Evolutionary conservation across 1,140 invertebrate species (phyloP).

Genomic region (Meloidogyne floridensis): DNA sequence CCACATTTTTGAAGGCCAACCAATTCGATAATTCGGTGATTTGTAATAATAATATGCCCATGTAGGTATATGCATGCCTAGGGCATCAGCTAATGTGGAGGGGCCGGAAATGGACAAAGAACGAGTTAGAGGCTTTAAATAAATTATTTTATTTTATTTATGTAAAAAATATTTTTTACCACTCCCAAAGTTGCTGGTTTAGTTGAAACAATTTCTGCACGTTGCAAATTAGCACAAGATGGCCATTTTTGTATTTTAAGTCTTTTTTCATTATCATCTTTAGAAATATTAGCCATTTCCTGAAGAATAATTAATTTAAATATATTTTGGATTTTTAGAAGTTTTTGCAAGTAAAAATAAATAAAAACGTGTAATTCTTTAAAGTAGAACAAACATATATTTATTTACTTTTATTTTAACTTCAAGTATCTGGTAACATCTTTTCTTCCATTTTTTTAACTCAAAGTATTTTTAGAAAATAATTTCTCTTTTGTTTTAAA

Average conservation of each 20-base stretch:
- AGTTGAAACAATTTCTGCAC: neutral
- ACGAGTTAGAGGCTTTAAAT: neutral
- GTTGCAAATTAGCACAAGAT: neutral
- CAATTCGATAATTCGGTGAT: constrained; percentile 7
- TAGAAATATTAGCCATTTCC: neutral
- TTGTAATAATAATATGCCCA: constrained; percentile 26
- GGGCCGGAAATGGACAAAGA: neutral
- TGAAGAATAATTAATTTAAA: neutral
- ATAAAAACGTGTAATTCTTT: no score
- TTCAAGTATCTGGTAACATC: no score
- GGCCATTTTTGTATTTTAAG: neutral
- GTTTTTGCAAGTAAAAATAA: no score
- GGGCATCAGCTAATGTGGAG: constrained; percentile 11
- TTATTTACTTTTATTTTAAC: no score
- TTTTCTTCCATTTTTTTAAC: no score
- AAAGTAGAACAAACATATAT: no score
- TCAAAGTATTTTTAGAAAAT: neutral
- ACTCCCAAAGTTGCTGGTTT: neutral
- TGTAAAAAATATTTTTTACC: neutral
- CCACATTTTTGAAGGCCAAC: constrained; percentile 10
- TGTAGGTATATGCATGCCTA: neutral
- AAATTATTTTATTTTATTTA: neutral
- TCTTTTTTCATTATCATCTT: neutral
- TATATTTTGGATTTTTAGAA: neutral
- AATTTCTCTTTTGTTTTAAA: neutral